Percentiles rank a stretch among this genome's conserved stretches.
Conservation (phyloP, 2,113 vertebrate genomes). For the Boleophthalmus pectinirostris region DNA sequence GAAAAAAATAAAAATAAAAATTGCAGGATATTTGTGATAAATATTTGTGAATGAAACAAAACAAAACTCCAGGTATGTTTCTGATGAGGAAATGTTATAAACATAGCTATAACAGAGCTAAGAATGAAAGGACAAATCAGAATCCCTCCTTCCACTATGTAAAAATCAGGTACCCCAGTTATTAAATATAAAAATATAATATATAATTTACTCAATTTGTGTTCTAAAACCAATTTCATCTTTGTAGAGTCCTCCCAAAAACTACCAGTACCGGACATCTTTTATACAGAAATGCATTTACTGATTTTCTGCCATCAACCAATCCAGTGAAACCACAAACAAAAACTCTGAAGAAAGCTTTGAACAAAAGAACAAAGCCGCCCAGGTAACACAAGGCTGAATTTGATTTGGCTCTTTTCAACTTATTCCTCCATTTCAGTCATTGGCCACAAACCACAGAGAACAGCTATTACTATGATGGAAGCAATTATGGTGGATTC, state of each 20-base stretch:
- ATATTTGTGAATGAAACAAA: too few relatives aligned
- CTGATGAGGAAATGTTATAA: too few relatives aligned
- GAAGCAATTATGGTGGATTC: neutral
- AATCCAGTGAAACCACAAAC: neutral
- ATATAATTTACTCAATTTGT: neutral
- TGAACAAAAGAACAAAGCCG: conserved; percentile 1
- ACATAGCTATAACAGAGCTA: too few relatives aligned
- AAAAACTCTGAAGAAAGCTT: neutral
- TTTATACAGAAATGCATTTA: neutral
- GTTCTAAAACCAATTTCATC: neutral
- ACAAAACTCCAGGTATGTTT: too few relatives aligned
- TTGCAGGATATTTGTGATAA: too few relatives aligned
- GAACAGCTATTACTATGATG: neutral
- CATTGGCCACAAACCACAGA: neutral
- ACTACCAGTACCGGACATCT: neutral
- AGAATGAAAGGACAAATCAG: too few relatives aligned
- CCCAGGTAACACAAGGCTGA: neutral
- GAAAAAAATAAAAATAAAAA: too few relatives aligned
- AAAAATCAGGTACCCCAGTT: too few relatives aligned
- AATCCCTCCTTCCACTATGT: too few relatives aligned
- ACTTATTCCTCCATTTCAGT: neutral
- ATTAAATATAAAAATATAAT: too few relatives aligned
- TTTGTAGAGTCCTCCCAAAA: neutral
- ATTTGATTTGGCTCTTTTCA: neutral
- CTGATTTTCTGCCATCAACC: neutral